These are phyloP conservation scores for Xerus inauris DNA, from an alignment of 2,113 vertebrate species.

Conservation along the genomic window DNA sequence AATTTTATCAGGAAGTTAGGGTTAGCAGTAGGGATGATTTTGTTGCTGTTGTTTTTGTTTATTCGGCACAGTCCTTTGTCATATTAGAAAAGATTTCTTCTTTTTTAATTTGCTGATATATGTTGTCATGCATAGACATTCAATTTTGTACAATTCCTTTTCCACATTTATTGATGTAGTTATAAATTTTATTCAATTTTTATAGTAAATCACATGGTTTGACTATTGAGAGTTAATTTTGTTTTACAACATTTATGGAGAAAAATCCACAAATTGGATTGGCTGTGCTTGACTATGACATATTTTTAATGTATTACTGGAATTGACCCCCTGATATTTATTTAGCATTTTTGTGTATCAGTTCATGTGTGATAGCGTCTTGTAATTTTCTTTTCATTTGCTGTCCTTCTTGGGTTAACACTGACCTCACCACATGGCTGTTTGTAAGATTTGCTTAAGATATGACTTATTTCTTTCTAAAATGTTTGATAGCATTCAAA, in stretches of 20 bases:
- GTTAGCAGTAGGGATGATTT: neutral
- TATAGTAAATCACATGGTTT: neutral
- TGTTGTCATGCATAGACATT: neutral
- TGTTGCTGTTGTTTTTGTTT: neutral
- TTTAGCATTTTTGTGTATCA: neutral
- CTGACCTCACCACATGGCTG: neutral
- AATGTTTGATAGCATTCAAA: neutral
- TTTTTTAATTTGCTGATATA: neutral
- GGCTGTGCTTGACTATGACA: neutral
- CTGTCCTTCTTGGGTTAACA: neutral
- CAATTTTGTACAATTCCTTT: neutral
- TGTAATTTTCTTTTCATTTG: neutral
- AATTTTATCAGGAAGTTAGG: neutral
- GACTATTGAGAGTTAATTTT: neutral
- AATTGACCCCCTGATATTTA: neutral
- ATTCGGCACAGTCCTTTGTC: neutral
- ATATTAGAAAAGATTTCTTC: neutral
- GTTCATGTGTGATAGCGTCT: neutral
- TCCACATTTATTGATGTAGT: neutral
- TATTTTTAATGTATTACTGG: neutral
- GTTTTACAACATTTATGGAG: neutral
- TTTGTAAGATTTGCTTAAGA: neutral
- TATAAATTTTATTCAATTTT: neutral
- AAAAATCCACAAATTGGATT: too few relatives aligned
- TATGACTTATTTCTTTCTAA: neutral